A percentile compares a stretch with the other conserved stretches of the same genome.
Evolutionary conservation across 2,888 invertebrate species (phyloP).

Genomic region (Luperina nickerlii): DNA sequence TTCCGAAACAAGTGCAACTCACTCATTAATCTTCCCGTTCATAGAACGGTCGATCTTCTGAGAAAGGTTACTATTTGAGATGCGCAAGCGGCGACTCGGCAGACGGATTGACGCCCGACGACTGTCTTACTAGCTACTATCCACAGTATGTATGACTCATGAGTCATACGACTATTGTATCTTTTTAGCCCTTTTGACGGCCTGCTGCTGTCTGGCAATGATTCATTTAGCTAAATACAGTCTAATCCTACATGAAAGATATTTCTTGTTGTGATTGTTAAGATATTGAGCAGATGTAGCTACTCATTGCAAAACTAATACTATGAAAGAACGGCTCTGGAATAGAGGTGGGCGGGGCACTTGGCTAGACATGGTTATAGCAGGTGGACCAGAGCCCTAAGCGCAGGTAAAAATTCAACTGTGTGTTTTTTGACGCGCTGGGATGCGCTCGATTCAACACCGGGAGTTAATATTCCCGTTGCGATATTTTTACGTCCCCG

Average conservation of each 20-base stretch:
- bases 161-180: neutral
- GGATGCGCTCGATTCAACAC: no score
- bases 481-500: no score
- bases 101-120: constrained; percentile 64
- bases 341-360: neutral
- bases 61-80: constrained; percentile 51
- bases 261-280: constrained; percentile 7
- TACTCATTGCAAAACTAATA: neutral
- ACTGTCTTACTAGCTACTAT: constrained; percentile 41
- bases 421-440: no score
- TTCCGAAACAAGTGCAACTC: constrained; percentile 35
- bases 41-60: constrained; percentile 52
- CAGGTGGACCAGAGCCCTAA: neutral
- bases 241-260: neutral
- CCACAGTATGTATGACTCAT: neutral
- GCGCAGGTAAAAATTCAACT: no score
- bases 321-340: no score
- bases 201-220: constrained; percentile 14
- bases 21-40: constrained; percentile 53
- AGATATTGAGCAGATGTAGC: neutral
- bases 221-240: constrained; percentile 16
- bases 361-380: neutral
- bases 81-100: constrained; percentile 40
- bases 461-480: no score
- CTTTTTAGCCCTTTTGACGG: constrained; percentile 27